Evolutionary conservation across 37 sponge, comb jelly and placozoan species (phyloP).

Genomic region (Halichondria panicea): DNA sequence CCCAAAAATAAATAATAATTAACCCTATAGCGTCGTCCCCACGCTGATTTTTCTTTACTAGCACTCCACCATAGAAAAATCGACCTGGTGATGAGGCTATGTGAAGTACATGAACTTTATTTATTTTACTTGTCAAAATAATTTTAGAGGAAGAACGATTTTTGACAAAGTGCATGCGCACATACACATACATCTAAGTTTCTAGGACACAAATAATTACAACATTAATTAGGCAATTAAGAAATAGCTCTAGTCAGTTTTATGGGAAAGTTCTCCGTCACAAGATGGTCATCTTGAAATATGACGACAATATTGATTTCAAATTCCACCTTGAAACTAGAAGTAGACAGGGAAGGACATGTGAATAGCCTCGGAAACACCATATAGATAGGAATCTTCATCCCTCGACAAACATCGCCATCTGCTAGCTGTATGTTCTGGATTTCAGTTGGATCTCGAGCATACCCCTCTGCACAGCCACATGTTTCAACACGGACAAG

Average conservation of each 20-base stretch:
- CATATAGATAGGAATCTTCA: slow-evolving; percentile 95
- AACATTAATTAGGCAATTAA: too few species aligned
- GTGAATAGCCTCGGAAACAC: slow-evolving; percentile 99
- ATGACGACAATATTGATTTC: slow-evolving; percentile 91
- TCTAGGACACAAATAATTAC: too few species aligned
- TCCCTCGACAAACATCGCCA: slow-evolving; percentile 86
- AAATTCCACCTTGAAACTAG: slow-evolving; percentile 97
- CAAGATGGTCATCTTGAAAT: slow-evolving; percentile 89
- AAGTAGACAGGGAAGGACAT: slow-evolving; percentile 86
- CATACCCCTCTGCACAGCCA: slow-evolving; percentile 99
- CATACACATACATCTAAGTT: too few species aligned
- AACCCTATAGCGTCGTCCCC: too few species aligned
- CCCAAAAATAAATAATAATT: too few species aligned
- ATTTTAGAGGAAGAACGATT: too few species aligned
- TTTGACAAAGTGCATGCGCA: too few species aligned
- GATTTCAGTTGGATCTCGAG: slow-evolving; percentile 96
- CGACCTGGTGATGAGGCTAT: too few species aligned
- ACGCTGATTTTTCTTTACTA: too few species aligned
- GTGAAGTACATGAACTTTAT: too few species aligned
- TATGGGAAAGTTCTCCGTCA: slow-evolving; percentile 98
- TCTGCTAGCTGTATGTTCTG: slow-evolving; percentile 99
- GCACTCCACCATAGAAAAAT: too few species aligned
- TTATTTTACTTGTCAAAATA: too few species aligned
- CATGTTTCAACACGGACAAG: slow-evolving; percentile 98
- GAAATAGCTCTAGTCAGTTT: slow-evolving; percentile 74